A percentile compares a stretch with the other conserved stretches of the same genome.
Evolutionary conservation across 53 echinoderm and acorn worm species (phyloP).

Genomic region (Temnopleurus reevesii): DNA sequence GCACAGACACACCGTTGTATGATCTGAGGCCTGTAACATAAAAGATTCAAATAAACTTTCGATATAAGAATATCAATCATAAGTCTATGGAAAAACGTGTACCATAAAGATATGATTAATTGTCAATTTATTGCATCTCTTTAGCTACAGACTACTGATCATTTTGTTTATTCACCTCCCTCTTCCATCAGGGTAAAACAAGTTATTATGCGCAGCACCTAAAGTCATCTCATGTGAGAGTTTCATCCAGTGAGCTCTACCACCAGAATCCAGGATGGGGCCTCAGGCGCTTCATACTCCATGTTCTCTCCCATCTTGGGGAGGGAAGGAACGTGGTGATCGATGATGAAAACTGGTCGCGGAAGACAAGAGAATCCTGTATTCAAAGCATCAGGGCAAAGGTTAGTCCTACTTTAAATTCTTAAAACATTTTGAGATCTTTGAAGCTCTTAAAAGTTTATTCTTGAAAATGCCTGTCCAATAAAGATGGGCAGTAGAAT

Average conservation of each 20-base stretch:
- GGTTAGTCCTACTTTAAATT: no score
- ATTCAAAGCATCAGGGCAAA: constrained; percentile 60
- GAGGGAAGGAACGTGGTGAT: constrained; percentile 58
- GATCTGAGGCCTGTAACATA: no score
- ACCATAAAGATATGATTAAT: no score
- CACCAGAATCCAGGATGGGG: constrained; percentile 51
- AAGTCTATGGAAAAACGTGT: no score
- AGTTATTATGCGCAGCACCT: constrained; percentile 49
- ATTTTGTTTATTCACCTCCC: background rate
- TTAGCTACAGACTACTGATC: background rate
- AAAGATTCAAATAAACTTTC: no score
- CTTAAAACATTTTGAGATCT: no score
- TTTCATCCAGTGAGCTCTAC: constrained; percentile 62
- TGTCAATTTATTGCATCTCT: no score
- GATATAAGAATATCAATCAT: no score
- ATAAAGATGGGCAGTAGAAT: no score
- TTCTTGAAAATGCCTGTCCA: no score
- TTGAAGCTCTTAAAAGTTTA: no score
- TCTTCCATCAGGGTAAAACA: constrained; percentile 65
- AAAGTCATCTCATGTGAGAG: constrained; percentile 40
- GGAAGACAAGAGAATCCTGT: constrained; percentile 59
- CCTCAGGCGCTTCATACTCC: constrained; percentile 54
- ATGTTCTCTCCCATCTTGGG: background rate
- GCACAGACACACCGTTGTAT: background rate
- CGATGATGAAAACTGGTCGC: constrained; percentile 76